These are phyloP conservation scores for Euura lappo DNA, from an alignment of 1,140 invertebrate species.

Conservation along the genomic window DNA sequence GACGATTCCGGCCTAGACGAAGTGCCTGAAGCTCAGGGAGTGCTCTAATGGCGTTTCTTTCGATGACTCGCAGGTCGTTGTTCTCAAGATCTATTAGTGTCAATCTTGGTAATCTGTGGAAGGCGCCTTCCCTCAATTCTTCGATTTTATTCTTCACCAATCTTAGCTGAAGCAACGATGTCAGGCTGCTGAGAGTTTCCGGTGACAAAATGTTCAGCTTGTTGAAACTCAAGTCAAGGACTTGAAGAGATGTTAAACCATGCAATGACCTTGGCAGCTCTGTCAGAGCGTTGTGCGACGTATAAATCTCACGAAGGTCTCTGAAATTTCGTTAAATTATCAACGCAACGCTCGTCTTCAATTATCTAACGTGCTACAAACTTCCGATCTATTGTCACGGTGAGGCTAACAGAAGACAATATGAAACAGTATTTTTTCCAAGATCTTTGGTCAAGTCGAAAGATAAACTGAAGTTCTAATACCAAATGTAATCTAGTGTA, in stretches of 20 bases:
- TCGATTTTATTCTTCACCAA: slow-evolving; percentile 78
- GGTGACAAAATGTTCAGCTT: slow-evolving; percentile 73
- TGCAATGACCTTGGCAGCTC: slow-evolving; percentile 75
- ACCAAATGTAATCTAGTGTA: no score
- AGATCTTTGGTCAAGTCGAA: no score
- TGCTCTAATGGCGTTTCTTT: slow-evolving; percentile 76
- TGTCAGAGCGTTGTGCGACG: slow-evolving; percentile 79
- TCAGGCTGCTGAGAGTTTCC: slow-evolving; percentile 70
- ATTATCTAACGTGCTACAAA: no score
- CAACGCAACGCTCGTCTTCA: no score
- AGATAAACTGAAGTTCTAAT: no score
- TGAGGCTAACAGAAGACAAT: no score
- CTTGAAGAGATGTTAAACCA: slow-evolving; percentile 69
- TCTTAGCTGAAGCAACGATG: slow-evolving; percentile 70
- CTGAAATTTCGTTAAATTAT: slow-evolving; percentile 43
- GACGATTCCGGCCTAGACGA: slow-evolving; percentile 77
- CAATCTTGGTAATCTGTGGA: slow-evolving; percentile 73
- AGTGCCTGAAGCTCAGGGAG: slow-evolving; percentile 79
- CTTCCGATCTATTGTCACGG: no score
- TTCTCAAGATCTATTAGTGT: slow-evolving; percentile 78
- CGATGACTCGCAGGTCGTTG: slow-evolving; percentile 81
- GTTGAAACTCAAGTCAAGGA: slow-evolving; percentile 82
- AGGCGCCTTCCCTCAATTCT: slow-evolving; percentile 73
- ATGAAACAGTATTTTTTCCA: no score
- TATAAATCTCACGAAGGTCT: slow-evolving; percentile 74